phyloP scores from a whole-genome alignment of 2,113 vertebrate genomes.

The Cochlearius cochlearius region DNA sequence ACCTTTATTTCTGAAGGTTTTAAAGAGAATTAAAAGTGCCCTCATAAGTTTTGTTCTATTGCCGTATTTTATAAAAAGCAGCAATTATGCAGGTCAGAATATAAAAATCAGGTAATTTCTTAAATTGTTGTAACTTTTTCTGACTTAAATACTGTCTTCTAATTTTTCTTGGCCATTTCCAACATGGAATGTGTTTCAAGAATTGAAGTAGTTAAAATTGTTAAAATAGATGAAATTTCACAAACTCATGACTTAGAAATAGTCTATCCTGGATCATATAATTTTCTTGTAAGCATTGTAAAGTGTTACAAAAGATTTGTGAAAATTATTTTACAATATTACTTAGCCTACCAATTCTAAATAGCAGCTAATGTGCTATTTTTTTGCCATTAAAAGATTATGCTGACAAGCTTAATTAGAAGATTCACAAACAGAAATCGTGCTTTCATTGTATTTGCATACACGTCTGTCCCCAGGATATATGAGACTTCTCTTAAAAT shows the following conservation, averaged over 20 bases:
- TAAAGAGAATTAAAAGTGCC: constrained; percentile 54
- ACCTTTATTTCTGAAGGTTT: constrained; percentile 37
- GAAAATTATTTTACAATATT: background rate
- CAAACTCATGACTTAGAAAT: rapidly evolving
- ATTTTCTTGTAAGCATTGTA: background rate
- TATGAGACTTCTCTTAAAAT: background rate
- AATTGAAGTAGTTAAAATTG: background rate
- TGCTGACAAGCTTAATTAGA: background rate
- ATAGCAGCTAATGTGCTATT: background rate
- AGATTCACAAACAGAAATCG: background rate
- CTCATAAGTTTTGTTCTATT: constrained; percentile 6
- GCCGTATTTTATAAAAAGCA: background rate
- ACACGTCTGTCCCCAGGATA: background rate
- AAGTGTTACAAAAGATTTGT: background rate
- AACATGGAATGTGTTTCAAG: background rate
- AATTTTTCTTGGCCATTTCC: background rate
- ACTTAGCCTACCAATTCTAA: background rate
- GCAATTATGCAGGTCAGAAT: constrained; percentile 27
- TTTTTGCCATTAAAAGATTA: background rate
- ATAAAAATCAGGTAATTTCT: background rate
- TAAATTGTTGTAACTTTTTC: background rate
- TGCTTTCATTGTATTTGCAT: background rate
- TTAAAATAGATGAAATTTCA: background rate
- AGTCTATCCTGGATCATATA: background rate
- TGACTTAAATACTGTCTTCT: background rate